Evolutionary conservation across 2,888 invertebrate species (phyloP).

Genomic region (Suillia variegata): DNA sequence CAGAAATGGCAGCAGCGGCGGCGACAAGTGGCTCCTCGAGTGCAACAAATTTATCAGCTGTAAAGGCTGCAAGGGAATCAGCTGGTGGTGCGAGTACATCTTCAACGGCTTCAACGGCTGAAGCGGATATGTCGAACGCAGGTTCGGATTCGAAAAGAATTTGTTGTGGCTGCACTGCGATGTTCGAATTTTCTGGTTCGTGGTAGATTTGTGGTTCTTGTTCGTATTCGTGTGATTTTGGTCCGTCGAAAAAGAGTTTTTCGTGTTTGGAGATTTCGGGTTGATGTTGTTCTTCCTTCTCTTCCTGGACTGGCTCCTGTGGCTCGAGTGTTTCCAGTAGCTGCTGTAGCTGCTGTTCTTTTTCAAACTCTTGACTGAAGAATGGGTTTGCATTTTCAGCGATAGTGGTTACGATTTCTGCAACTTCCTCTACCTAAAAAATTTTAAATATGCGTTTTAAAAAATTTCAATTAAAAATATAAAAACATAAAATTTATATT

Average conservation of each 20-base stretch:
- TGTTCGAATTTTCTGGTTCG: neutral
- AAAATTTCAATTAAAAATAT: neutral
- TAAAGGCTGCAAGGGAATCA: too few species aligned
- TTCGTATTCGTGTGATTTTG: neutral
- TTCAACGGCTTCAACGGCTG: too few species aligned
- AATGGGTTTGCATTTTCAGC: conserved; percentile 26
- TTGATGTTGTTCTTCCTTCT: conserved; percentile 31
- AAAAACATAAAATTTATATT: neutral
- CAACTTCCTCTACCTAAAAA: conserved; percentile 46
- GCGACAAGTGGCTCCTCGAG: conserved; percentile 1
- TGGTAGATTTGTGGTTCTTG: conserved; percentile 3
- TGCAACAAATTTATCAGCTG: too few species aligned
- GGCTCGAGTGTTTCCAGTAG: conserved; percentile 10
- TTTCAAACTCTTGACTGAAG: conserved; percentile 11
- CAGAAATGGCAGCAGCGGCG: conserved; percentile 3
- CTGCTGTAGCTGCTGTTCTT: conserved; percentile 5
- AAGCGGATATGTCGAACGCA: conserved; percentile 13
- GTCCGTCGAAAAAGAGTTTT: too few species aligned
- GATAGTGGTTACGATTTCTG: conserved; percentile 38
- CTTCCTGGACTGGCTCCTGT: too few species aligned
- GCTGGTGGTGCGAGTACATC: neutral
- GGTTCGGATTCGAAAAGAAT: conserved; percentile 1
- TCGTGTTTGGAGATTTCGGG: conserved; percentile 25
- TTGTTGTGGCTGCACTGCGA: neutral
- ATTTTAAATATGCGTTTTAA: too few species aligned